Evolutionary conservation across 2,113 vertebrate genomes (phyloP).

Genomic region (Kryptolebias marmoratus): DNA sequence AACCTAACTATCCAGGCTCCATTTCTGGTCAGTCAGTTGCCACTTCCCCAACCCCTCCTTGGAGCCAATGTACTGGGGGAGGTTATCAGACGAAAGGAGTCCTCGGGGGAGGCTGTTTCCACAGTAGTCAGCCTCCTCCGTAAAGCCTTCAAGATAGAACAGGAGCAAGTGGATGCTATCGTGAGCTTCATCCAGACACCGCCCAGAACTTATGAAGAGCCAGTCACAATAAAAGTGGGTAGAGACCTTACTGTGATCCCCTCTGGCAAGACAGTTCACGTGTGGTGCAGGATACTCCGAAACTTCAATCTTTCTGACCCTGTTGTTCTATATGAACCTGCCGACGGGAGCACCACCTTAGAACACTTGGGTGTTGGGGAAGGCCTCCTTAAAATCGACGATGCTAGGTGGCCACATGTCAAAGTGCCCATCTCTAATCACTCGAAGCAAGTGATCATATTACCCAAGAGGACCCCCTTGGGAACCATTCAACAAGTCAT

Average conservation of each 20-base stretch:
- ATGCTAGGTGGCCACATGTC: background rate
- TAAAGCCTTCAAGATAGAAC: slow-evolving; percentile 12
- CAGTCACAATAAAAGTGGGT: slow-evolving; percentile 1
- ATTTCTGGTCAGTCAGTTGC: slow-evolving; percentile 4
- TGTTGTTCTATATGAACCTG: slow-evolving; percentile 15
- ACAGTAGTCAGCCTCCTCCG: slow-evolving; percentile 4
- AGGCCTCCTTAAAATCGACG: background rate
- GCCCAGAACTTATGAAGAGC: background rate
- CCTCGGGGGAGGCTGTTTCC: background rate
- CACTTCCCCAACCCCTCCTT: slow-evolving; percentile 1
- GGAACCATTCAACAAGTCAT: slow-evolving; percentile 2
- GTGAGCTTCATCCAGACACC: slow-evolving; percentile 23
- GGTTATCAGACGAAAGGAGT: background rate
- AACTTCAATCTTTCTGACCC: slow-evolving; percentile 6
- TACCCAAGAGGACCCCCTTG: background rate
- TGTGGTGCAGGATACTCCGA: slow-evolving; percentile 11
- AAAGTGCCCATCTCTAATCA: slow-evolving; percentile 14
- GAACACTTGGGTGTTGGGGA: slow-evolving; percentile 4
- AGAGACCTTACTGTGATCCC: background rate
- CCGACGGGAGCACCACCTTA: background rate
- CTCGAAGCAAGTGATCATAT: background rate
- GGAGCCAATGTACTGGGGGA: slow-evolving; percentile 1
- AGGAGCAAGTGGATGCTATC: slow-evolving; percentile 17
- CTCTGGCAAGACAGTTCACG: background rate
- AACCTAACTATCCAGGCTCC: slow-evolving; percentile 9